Base-by-base conservation (phyloP, 2,888 invertebrate genomes). In the Phlogophora meticulosa region DNA sequence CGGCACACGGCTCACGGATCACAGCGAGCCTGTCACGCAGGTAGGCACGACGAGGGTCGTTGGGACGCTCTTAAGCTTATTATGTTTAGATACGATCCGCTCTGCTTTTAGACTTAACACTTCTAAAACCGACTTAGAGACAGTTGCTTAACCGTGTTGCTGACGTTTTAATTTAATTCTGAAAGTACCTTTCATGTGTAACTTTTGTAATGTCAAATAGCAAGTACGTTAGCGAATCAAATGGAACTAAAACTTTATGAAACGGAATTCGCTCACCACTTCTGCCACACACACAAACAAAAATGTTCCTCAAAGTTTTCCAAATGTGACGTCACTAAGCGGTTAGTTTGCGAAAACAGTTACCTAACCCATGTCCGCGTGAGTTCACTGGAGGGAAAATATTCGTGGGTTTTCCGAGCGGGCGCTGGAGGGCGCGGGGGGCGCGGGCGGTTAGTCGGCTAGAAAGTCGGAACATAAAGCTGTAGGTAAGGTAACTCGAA, bases 401-500 rank as follows among this genome's bases (percentile, higher is more conserved):
- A 70, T 75, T 79, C 42, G 64, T 43, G 59, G 34, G 64, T 38
- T 55, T 42, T 32, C 32, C 43, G 56, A 36, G 58, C 28, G 46
- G 51, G 24, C 4, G n/a, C 15, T 32, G 32, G 15, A 36, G 51
- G 64, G 28, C n/a, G 28, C 28, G 28, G 28, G 28, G 42, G 48
- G 24, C 9, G n/a, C 15, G 51, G 32, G 15, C 42, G 51, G 64
- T 32, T 48, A 78, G 36, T 45, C 51, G 62, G 59, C 43, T 24
- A 72, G 46, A 57, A 70, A 72, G 63, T 52, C 56, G 57, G 52
- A 40, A 49, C 61, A 77, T 74, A 71, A 72, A 65, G 61, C 69
- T 46, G 43, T 49, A 56, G 62, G 64, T 49, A 45, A 59, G 59
- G 51, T 59, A 69, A 43, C 46, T 70, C 59, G 73, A 73, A 68